phyloP scores from a whole-genome alignment of 2,888 invertebrate species.

The Lydus trimaculatus region DNA sequence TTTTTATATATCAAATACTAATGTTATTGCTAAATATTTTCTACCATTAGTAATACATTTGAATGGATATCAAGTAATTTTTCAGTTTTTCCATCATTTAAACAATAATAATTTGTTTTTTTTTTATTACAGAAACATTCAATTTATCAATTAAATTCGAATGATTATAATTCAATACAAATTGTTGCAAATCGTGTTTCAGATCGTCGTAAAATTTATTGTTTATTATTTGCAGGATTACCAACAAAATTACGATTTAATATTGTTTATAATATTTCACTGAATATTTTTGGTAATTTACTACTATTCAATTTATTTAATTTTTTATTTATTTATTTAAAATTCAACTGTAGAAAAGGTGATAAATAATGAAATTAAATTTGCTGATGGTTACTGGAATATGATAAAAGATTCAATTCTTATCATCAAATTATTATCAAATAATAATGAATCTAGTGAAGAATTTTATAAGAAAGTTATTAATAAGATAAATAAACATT shows the following conservation, averaged over 20 bases:
- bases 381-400: constrained; percentile 25
- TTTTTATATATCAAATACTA: constrained; percentile 22
- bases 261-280: constrained; percentile 10
- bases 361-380: constrained; percentile 18
- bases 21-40: constrained; percentile 21
- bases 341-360: constrained; percentile 25
- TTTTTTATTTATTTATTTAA: not conserved
- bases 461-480: constrained; percentile 22
- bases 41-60: constrained; percentile 24
- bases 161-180: constrained; percentile 5
- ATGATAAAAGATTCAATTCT: constrained; percentile 27
- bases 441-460: constrained; percentile 18
- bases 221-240: constrained; percentile 17
- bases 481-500: constrained; percentile 16
- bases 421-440: constrained; percentile 22
- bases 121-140: constrained; percentile 23
- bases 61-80: constrained; percentile 21
- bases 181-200: constrained; percentile 14
- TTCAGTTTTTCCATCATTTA: no score
- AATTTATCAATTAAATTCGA: constrained; percentile 12
- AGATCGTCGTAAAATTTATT: constrained; percentile 27
- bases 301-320: not conserved
- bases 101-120: no score
- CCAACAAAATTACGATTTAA: constrained; percentile 24
- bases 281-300: constrained; percentile 23